Base-by-base conservation (phyloP, 2,888 invertebrate species). In the Tinea semifulvella region DNA sequence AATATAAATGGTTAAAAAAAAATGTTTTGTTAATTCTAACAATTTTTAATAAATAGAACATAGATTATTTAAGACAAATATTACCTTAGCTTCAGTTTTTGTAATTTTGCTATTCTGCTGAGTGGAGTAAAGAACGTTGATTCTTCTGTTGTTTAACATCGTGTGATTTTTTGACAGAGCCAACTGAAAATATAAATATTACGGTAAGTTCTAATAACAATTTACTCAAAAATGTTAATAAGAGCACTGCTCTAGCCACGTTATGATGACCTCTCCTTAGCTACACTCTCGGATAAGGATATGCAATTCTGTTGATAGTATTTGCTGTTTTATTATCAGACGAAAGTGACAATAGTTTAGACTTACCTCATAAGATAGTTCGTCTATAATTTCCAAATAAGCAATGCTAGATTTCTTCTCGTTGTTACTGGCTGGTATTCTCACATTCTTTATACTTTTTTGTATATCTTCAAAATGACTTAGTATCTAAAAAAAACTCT, bases 151-250 rank as follows among this genome's bases (percentile, higher is more conserved):
- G 1, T 58, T 66, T 43, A 82, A 39, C 81, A 82, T 82, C 0
- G 82, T 69, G 50, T 82, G 82, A 51, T 82, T 72, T 47, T 77
- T 80, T 0, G 82, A 81, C 0, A 82, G 50, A 0, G 81, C 79
- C 47, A 77, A 54, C 81, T 82, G 58, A 0, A 60, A 47, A 22
- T 13, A 40, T 5, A 8, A 19, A 57, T 35, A n/a, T n/a, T n/a
- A n/a, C n/a, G n/a, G n/a, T n/a, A n/a, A n/a, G n/a, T n/a, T n/a
- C n/a, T n/a, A n/a, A n/a, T n/a, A n/a, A n/a, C n/a, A n/a, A n/a
- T n/a, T n/a, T n/a, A n/a, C n/a, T n/a, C n/a, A n/a, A n/a, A n/a
- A n/a, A n/a, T n/a, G n/a, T n/a, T n/a, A n/a, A n/a, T n/a, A n/a
- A n/a, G n/a, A n/a, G n/a, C n/a, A n/a, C n/a, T n/a, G n/a, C n/a